These are phyloP conservation scores for Porites evermanni DNA, from an alignment of 92 coral and sea anemone species.

Conservation along the genomic window DNA sequence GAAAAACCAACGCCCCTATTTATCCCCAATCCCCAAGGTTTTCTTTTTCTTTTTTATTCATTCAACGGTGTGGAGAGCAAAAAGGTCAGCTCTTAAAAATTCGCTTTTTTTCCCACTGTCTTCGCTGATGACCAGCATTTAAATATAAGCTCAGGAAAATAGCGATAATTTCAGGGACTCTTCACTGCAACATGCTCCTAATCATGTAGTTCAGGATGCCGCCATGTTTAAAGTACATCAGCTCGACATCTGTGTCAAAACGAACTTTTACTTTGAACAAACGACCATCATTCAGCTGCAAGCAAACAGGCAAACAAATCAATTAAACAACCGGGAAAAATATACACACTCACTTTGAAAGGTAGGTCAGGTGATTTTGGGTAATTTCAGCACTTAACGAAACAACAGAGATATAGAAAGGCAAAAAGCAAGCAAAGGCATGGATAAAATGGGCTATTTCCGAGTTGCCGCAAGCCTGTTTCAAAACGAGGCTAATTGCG, in stretches of 20 bases:
- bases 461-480: too few relatives aligned
- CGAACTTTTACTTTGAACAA: constrained; percentile 91
- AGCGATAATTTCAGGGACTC: constrained; percentile 22
- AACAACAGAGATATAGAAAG: too few relatives aligned
- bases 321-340: background rate
- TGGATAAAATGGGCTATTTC: too few relatives aligned
- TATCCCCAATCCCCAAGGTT: background rate
- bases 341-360: background rate
- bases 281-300: constrained; percentile 74
- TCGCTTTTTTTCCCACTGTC: background rate
- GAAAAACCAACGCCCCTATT: background rate
- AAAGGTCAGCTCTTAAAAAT: background rate
- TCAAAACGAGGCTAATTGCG: too few relatives aligned
- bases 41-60: background rate
- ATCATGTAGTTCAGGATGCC: constrained; percentile 99
- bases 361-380: background rate
- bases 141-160: background rate
- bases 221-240: constrained; percentile 92
- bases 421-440: too few relatives aligned
- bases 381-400: too few relatives aligned
- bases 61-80: background rate
- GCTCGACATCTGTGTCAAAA: constrained; percentile 97
- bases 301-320: background rate
- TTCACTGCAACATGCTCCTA: constrained; percentile 82
- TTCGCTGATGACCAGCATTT: background rate